Percentiles rank a stretch among this genome's conserved stretches.
phyloP scores from a whole-genome alignment of 2,113 vertebrate genomes.

The Alexandromys fortis region DNA sequence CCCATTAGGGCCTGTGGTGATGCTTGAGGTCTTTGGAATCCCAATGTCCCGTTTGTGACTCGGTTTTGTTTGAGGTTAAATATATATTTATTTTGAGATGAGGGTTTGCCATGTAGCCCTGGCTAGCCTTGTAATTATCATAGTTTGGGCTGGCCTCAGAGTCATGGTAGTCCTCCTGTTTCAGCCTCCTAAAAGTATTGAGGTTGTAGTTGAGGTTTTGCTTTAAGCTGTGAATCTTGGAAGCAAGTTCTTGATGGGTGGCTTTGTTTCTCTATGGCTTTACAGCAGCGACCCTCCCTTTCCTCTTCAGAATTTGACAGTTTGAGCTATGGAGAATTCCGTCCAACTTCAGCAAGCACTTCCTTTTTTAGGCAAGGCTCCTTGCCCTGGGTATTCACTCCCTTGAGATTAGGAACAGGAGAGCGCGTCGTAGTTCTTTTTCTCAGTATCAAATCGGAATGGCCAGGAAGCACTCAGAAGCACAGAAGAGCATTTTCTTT shows the following conservation, averaged over 20 bases:
- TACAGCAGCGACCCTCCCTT: not conserved
- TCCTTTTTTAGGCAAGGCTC: conserved; percentile 69
- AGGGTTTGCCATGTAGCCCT: not conserved
- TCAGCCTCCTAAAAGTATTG: not conserved
- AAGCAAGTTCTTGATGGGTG: not conserved
- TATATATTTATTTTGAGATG: not conserved
- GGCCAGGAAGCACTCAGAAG: not conserved
- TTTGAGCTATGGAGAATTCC: conserved; percentile 46
- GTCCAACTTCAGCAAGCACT: conserved; percentile 21
- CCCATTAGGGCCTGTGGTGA: not conserved
- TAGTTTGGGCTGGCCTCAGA: not conserved
- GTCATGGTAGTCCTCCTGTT: not conserved
- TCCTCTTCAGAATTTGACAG: not conserved
- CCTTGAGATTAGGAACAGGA: conserved; percentile 50
- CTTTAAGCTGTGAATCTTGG: not conserved
- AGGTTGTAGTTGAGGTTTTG: not conserved
- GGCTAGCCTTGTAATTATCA: not conserved
- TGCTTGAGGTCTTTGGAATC: not conserved
- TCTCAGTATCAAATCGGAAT: not conserved
- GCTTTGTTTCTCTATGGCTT: not conserved
- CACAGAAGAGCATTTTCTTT: conserved; percentile 52
- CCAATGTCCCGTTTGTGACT: too few relatives aligned
- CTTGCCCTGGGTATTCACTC: not conserved
- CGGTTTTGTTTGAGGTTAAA: not conserved
- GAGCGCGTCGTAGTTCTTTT: conserved; percentile 9